phyloP scores from a whole-genome alignment of 2,797 vertebrate genomes.

The Acanthurus lineatus region DNA sequence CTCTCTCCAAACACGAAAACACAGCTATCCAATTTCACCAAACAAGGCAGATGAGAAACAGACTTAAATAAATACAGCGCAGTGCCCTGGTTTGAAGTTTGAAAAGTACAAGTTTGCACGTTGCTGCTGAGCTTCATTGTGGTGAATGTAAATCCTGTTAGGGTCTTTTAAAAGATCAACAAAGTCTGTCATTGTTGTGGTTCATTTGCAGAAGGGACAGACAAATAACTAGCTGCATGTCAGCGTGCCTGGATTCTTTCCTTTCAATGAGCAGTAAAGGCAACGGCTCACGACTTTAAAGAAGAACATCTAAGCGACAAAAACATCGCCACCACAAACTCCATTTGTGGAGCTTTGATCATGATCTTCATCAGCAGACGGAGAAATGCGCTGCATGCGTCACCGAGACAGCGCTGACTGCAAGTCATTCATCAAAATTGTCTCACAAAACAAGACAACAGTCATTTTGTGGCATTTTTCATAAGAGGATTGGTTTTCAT shows the following conservation, averaged over 20 bases:
- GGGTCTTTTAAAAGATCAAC: slow-evolving; percentile 29
- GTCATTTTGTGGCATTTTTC: background rate
- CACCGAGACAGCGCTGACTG: background rate
- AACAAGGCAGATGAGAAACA: slow-evolving; percentile 27
- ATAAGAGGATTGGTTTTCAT: background rate
- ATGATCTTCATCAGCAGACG: slow-evolving; percentile 8
- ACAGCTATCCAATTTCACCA: slow-evolving; percentile 38
- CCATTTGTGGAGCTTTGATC: slow-evolving; percentile 14
- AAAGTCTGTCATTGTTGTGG: slow-evolving; percentile 41
- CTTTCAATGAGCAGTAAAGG: slow-evolving; percentile 33
- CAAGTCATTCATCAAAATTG: background rate
- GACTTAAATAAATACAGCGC: slow-evolving; percentile 51
- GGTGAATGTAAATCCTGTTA: slow-evolving; percentile 42
- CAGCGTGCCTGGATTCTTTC: slow-evolving; percentile 6
- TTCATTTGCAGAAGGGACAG: slow-evolving; percentile 27
- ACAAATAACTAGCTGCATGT: slow-evolving; percentile 22
- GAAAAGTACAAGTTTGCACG: slow-evolving; percentile 39
- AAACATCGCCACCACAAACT: background rate
- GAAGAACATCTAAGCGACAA: background rate
- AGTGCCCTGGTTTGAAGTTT: slow-evolving; percentile 34
- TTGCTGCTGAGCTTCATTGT: slow-evolving; percentile 14
- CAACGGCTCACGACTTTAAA: slow-evolving; percentile 44
- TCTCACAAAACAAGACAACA: slow-evolving; percentile 6
- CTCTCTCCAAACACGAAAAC: slow-evolving; percentile 53
- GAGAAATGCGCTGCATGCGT: background rate